These are phyloP conservation scores for Cartodere bifasciata DNA, from an alignment of 2,888 invertebrate genomes.

Conservation along the genomic window DNA sequence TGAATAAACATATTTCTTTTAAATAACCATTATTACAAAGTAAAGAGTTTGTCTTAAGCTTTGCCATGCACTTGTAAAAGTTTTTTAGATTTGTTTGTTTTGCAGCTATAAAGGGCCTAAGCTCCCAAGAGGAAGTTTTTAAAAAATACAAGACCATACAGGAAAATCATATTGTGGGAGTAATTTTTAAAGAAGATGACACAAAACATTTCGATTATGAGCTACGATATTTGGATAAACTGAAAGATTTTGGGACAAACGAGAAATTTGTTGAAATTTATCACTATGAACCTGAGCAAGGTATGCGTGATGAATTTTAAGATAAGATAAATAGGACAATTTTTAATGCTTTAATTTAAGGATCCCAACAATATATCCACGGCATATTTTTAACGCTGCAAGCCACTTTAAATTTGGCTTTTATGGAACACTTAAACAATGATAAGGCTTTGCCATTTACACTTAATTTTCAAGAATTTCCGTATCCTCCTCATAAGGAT, in stretches of 20 bases:
- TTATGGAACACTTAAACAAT: slow-evolving; percentile 32
- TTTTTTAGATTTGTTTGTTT: too few species aligned
- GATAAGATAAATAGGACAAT: too few species aligned
- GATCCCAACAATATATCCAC: slow-evolving; percentile 33
- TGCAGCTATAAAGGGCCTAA: slow-evolving; percentile 24
- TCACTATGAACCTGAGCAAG: slow-evolving; percentile 10
- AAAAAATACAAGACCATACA: slow-evolving; percentile 18
- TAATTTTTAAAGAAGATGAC: slow-evolving; percentile 23
- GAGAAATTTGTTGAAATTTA: slow-evolving; percentile 5
- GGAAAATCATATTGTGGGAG: slow-evolving; percentile 20
- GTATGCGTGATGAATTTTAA: slow-evolving; percentile 13
- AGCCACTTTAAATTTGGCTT: slow-evolving; percentile 46
- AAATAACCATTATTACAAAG: too few species aligned
- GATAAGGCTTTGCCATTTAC: slow-evolving; percentile 14
- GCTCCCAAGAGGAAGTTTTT: slow-evolving; percentile 20
- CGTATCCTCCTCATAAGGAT: slow-evolving; percentile 36
- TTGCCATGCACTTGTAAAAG: too few species aligned
- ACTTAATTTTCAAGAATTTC: slow-evolving; percentile 41
- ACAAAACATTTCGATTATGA: slow-evolving; percentile 20
- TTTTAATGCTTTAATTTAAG: slow-evolving; percentile 21
- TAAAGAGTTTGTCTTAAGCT: too few species aligned
- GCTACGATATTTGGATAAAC: too few species aligned
- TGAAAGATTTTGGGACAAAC: too few species aligned
- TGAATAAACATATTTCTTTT: too few species aligned
- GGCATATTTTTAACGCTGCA: slow-evolving; percentile 45